Percentiles rank a stretch among this genome's conserved stretches.
Evolutionary conservation across 2,797 vertebrate species (phyloP).

Genomic region (Anguilla obscura): DNA sequence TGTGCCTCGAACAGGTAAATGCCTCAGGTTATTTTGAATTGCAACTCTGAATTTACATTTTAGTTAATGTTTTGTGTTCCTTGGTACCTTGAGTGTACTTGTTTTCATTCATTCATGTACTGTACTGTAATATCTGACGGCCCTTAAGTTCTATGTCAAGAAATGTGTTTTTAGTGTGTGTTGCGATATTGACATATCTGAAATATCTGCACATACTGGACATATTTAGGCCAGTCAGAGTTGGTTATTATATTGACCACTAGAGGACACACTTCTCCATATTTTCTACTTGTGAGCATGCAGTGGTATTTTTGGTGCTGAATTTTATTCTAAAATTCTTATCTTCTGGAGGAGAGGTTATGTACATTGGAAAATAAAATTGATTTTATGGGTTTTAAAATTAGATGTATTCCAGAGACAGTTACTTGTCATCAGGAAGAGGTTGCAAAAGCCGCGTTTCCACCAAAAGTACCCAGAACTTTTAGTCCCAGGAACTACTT

Average conservation of each 20-base stretch:
- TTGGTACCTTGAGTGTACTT: neutral
- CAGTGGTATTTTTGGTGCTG: neutral
- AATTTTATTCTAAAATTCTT: neutral
- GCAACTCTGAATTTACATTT: neutral
- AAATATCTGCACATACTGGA: neutral
- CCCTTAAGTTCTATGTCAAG: neutral
- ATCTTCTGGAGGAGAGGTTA: too few species aligned
- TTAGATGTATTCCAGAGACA: too few species aligned
- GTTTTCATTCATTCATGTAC: neutral
- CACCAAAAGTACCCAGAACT: too few species aligned
- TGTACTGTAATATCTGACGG: neutral
- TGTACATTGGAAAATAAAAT: too few species aligned
- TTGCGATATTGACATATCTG: neutral
- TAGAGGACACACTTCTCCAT: constrained; percentile 44
- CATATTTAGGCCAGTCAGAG: neutral
- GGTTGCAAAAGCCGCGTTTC: too few species aligned
- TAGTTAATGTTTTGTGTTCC: neutral
- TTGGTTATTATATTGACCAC: constrained; percentile 45
- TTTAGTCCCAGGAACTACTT: too few species aligned
- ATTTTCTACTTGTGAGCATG: constrained; percentile 20
- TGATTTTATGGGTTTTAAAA: too few species aligned
- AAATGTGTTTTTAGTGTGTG: neutral
- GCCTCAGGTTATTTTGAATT: neutral
- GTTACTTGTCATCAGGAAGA: too few species aligned
- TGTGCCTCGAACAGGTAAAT: constrained; percentile 94